Percentiles rank a stretch among this genome's conserved stretches.
phyloP scores from a whole-genome alignment of 2,888 invertebrate species.

The Plebejus anna region DNA sequence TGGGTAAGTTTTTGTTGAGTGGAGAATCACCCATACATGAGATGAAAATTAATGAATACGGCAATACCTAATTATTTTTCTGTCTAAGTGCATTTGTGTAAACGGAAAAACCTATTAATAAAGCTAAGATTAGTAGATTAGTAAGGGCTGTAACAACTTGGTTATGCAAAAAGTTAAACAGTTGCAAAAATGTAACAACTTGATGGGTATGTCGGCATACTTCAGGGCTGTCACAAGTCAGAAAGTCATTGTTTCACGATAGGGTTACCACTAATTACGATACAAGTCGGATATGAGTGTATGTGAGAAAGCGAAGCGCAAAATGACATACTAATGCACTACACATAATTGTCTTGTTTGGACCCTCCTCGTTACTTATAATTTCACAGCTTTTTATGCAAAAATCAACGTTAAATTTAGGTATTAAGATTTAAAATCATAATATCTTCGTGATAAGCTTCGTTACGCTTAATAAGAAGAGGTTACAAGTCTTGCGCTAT shows the following conservation, averaged over 20 bases:
- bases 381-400: constrained; percentile 33
- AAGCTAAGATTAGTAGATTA: too few relatives aligned
- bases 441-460: background rate
- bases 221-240: background rate
- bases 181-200: background rate
- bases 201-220: background rate
- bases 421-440: background rate
- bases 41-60: too few relatives aligned
- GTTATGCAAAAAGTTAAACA: background rate
- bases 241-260: constrained; percentile 10
- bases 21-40: too few relatives aligned
- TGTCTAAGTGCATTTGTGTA: too few relatives aligned
- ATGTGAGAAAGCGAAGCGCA: constrained; percentile 35
- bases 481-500: background rate
- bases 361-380: constrained; percentile 39
- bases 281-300: constrained; percentile 30
- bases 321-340: constrained; percentile 34
- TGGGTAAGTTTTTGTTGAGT: too few relatives aligned
- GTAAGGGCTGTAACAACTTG: background rate
- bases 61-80: too few relatives aligned
- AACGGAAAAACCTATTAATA: too few relatives aligned
- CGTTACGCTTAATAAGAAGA: background rate
- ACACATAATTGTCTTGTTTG: constrained; percentile 35
- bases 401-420: background rate
- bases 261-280: constrained; percentile 20